Base-by-base conservation (phyloP, 2,113 vertebrate genomes). In the Hemicordylus capensis region DNA sequence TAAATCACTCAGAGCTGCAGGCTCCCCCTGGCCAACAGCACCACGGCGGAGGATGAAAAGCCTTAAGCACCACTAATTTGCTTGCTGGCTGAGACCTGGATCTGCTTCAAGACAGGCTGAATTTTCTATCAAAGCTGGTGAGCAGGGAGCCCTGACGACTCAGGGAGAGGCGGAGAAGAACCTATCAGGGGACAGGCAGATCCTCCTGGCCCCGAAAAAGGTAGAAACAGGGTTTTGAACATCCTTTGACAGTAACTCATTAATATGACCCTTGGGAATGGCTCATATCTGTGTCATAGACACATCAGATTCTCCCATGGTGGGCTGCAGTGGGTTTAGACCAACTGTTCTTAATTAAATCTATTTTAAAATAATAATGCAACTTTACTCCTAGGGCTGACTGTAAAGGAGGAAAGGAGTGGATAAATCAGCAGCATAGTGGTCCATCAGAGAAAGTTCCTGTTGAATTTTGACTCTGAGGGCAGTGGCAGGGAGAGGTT, bases 51-150 rank as follows among this genome's bases (percentile, higher is more conserved):
- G n/a, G 88, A 91, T 76, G 79, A 91, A 88, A 79, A 92, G 64
- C 61, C 48, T 79, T 90, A 91, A 96, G 92, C 82, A 85, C 15
- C 88, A 94, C 76, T 94, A 89, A 96, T 96, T 95, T 95, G 92
- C 93, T 93, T 87, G 88, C 89, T 39, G 86, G 85, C 88, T 94
- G 86, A 81, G 61, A 46, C 81, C 83, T 86, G 91, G 89, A 92
- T 91, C 88, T 76, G 87, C 91, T 88, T 91, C 91, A 66, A 85
- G 34, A 91, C 84, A 61, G 0, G 0, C 90, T 89, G 93, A 92
- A 83, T 90, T 86, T 90, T 87, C 89, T 89, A 87, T 90, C 90
- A 88, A 86, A 92, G 91, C 90, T 86, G 89, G 93, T 89, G 91
- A 94, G 88, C 92, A 89, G 90, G 82, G 93, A 92, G 90, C 64